These are phyloP conservation scores for Drosophila saltans DNA, from an alignment of 1,140 invertebrate species.

Conservation along the genomic window DNA sequence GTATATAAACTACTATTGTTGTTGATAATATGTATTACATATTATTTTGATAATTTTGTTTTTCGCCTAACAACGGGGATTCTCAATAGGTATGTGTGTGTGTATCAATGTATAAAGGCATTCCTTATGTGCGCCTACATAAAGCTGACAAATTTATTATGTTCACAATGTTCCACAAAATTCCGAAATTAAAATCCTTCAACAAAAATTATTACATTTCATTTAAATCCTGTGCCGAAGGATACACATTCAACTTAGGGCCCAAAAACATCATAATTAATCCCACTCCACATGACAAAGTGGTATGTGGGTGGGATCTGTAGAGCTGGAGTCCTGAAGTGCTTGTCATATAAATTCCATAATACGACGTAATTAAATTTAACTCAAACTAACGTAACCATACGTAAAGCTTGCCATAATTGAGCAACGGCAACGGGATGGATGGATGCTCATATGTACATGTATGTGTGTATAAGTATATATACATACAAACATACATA, in stretches of 20 bases:
- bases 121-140: conserved; percentile 27
- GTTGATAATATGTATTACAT: neutral
- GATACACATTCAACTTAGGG: conserved; percentile 59
- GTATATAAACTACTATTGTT: neutral
- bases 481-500: neutral
- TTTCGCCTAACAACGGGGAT: no score
- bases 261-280: conserved; percentile 80
- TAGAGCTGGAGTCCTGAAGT: conserved; percentile 24
- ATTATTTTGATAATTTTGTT: neutral
- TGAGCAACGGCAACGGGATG: conserved; percentile 48
- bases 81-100: neutral
- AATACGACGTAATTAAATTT: conserved; percentile 83
- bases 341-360: conserved; percentile 82
- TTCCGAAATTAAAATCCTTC: conserved; percentile 79
- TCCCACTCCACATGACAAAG: conserved; percentile 57
- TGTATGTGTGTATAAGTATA: neutral
- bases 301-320: conserved; percentile 11
- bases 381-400: conserved; percentile 66
- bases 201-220: conserved; percentile 83
- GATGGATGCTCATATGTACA: neutral
- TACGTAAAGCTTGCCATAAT: conserved; percentile 75
- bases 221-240: conserved; percentile 66
- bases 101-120: conserved; percentile 17
- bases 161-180: conserved; percentile 60
- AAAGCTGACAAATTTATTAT: conserved; percentile 63